Evolutionary conservation across 1,140 invertebrate species (phyloP).

Genomic region (Yoshiicerus persimilis): DNA sequence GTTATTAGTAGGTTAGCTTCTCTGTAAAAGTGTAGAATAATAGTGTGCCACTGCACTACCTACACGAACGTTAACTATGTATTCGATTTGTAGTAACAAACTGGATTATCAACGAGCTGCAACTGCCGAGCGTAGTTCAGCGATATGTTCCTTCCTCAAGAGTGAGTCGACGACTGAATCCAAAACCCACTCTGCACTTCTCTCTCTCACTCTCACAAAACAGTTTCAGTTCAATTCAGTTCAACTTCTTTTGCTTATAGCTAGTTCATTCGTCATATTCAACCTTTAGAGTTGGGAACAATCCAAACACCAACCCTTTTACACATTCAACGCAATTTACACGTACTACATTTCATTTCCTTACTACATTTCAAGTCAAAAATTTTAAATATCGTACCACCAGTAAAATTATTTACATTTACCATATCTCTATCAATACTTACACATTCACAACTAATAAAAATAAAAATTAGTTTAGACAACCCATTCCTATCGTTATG

Average conservation of each 20-base stretch:
- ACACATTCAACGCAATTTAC: too few relatives aligned
- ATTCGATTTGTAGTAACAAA: neutral
- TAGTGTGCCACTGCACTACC: neutral
- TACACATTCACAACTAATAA: too few relatives aligned
- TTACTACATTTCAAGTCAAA: too few relatives aligned
- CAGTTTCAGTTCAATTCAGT: neutral
- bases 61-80: neutral
- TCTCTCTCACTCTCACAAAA: neutral
- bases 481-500: too few relatives aligned
- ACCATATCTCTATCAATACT: too few relatives aligned
- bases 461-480: too few relatives aligned
- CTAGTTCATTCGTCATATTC: too few relatives aligned
- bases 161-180: constrained; percentile 1
- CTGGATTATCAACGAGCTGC: neutral
- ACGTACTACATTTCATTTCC: neutral
- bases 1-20: neutral
- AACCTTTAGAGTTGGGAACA: neutral
- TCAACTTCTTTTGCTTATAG: neutral
- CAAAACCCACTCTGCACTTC: neutral
- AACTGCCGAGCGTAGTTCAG: neutral
- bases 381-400: too few relatives aligned
- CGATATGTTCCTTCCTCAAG: neutral
- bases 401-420: too few relatives aligned
- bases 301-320: neutral
- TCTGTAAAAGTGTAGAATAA: neutral